These are phyloP conservation scores for Siphamia tubifer DNA, from an alignment of 2,113 vertebrate species.

Conservation along the genomic window DNA sequence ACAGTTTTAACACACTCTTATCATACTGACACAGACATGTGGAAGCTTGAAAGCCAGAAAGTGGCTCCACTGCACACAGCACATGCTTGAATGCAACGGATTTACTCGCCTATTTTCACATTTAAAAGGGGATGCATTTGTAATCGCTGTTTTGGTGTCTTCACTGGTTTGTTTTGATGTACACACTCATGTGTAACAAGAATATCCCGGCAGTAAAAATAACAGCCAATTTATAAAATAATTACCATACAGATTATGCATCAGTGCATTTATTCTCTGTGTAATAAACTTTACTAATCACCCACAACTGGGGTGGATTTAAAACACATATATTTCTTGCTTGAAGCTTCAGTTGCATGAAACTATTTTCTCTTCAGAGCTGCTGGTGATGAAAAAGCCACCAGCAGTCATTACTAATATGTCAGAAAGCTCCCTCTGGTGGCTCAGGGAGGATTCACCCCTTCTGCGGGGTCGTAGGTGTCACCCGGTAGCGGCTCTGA, in stretches of 20 bases:
- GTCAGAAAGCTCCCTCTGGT: constrained; percentile 67
- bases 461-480: constrained; percentile 28
- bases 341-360: background rate
- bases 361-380: constrained; percentile 17
- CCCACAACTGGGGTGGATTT: background rate
- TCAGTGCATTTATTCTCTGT: background rate
- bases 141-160: background rate
- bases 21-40: constrained; percentile 42
- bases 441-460: constrained; percentile 28
- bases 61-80: background rate
- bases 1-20: constrained; percentile 41
- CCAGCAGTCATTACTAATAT: constrained; percentile 29
- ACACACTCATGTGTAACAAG: background rate
- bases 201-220: background rate
- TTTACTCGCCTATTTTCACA: background rate
- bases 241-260: background rate
- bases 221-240: background rate
- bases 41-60: constrained; percentile 5
- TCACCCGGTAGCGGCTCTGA: constrained; percentile 49
- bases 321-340: background rate
- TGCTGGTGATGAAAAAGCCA: constrained; percentile 11
- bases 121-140: background rate
- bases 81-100: background rate
- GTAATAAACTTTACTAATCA: background rate
- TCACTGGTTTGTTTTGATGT: background rate